Base-by-base conservation (phyloP, 2,113 vertebrate genomes). In the Pseudorectes ferrugineus region DNA sequence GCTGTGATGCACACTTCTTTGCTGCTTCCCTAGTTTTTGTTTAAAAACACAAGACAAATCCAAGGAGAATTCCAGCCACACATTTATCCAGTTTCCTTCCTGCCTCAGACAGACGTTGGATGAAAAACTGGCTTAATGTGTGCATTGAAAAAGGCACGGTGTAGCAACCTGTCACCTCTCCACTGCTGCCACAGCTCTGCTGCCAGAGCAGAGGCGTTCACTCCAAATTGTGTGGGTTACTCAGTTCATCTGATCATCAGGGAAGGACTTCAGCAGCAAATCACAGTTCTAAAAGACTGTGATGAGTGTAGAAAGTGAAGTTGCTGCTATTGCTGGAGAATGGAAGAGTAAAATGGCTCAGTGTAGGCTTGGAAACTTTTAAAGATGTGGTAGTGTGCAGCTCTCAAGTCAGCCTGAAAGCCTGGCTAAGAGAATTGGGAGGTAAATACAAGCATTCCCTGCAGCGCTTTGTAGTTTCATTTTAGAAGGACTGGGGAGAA, bases 371-470 rank as follows among this genome's bases (percentile, higher is more conserved):
- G 82, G 80, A 57, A 95, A 92, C 38, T 82, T 88, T 93, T 77
- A 54, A 55, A 75, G 59, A 62, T 74, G 55, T 87, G 61, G 89
- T 81, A 29, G 73, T 51, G 43, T 73, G 42, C 36, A 95, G 65
- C 65, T 91, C 88, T 92, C 62, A 71, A 97, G 91, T 84, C 85
- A 95, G 72, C 75, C 88, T 96, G 89, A 78, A 97, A 95, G 78
- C 26, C 46, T 96, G 87, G 72, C 72, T 94, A 23, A 76, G 85
- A 67, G 54, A 95, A 93, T 55, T 77, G 46, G 87, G 93, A 96
- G 94, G 90, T 92, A 97, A 96, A 96, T 97, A 97, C 96, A 96
- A 94, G 92, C 89, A 86, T 97, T 97, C 96, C 97, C 97, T 93
- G 91, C 92, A 89, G 95, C 76, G 92, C 96, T 92, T 97, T 96